Base-by-base conservation (phyloP, 1,140 invertebrate species). In the Chionoecetes opilio region DNA sequence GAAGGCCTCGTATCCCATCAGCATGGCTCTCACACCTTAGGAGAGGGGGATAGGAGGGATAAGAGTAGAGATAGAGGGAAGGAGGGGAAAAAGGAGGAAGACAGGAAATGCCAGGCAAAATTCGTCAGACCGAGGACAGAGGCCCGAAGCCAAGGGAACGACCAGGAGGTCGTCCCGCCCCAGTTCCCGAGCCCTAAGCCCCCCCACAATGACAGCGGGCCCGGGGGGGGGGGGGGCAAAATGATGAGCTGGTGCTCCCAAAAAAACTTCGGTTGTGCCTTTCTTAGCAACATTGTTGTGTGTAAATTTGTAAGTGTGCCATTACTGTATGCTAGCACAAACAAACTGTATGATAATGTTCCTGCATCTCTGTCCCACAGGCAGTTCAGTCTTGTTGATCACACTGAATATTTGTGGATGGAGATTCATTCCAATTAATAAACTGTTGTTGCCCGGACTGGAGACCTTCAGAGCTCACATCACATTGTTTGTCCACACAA, bases 271-370 rank as follows among this genome's bases (percentile, higher is more conserved):
- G 94, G 94, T 95, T 95, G 94, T 95, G 90, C 94, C 94, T 95
- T 92, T 92, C 37, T 86, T 32, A 92, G 53, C 82, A 92, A 94
- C 75, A 92, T 31, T 95, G 46, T 82, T 92, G 89, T 95, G 92
- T 85, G 91, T 92, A 92, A n/a, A n/a, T n/a, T n/a, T n/a, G n/a
- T n/a, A n/a, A n/a, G 91, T 86, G 94, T 92, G 94, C 89, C 94
- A 92, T 92, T 86, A 92, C 88, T 92, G 90, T 92, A 95, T 91
- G 86, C 94, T 95, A 95, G 90, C 94, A 95, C 94, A 86, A 37
- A 94, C 82, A 38, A 53, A 95, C 26, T 87, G 82, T 85, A 41
- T 91, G 86, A 34, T 34, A 87, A 38, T 0, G 88, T 31, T 31
- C 38, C 37, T 34, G 26, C 75, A 82, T 41, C 26, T 85, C 82